Conservation (phyloP, 2,113 vertebrate species). For the Maccullochella peelii region DNA sequence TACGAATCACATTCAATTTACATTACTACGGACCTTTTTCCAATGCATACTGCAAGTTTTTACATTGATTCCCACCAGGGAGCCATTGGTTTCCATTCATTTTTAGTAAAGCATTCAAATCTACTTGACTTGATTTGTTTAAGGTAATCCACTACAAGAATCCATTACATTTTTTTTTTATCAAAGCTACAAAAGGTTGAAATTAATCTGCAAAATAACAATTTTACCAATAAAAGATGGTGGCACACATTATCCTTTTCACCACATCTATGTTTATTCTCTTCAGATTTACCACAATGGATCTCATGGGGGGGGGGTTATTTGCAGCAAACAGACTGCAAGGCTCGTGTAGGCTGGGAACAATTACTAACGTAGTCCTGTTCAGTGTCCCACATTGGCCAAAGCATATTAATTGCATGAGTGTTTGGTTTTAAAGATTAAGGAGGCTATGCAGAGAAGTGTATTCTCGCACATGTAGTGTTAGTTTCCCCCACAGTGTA, state of each 20-base stretch:
- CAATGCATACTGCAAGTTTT: not conserved
- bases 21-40: not conserved
- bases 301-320: not conserved
- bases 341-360: slow-evolving; percentile 5
- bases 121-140: not conserved
- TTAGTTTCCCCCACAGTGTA: slow-evolving; percentile 17
- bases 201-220: not conserved
- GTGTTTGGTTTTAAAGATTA: slow-evolving; percentile 45
- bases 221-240: not conserved
- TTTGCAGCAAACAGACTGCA: slow-evolving; percentile 4
- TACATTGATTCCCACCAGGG: not conserved
- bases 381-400: slow-evolving; percentile 8
- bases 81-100: slow-evolving; percentile 3
- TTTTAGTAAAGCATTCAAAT: not conserved
- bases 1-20: not conserved
- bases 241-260: not conserved
- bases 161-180: not conserved
- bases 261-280: slow-evolving; percentile 9
- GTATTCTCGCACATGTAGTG: slow-evolving; percentile 21
- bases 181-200: not conserved
- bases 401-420: slow-evolving; percentile 46
- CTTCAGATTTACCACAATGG: not conserved
- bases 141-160: not conserved
- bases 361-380: not conserved
- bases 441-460: slow-evolving; percentile 38